Percentiles rank a stretch among this genome's conserved stretches.
Evolutionary conservation across 2,888 invertebrate species (phyloP).

Genomic region (Leptinotarsa rubiginosa): DNA sequence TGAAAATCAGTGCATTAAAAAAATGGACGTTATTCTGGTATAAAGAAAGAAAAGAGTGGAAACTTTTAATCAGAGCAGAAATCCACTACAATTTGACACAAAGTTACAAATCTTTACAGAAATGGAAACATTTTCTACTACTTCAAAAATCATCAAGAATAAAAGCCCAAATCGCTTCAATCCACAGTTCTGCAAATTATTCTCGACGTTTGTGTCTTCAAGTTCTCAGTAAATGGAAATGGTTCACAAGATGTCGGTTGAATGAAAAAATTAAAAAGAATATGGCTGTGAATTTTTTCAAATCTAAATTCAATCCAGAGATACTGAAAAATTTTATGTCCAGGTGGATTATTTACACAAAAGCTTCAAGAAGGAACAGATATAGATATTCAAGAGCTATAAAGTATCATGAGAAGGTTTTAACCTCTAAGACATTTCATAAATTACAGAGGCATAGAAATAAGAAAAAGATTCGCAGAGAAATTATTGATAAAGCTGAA

Average conservation of each 20-base stretch:
- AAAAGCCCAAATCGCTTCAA: slow-evolving; percentile 47
- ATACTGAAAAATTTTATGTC: slow-evolving; percentile 46
- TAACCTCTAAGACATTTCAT: slow-evolving; percentile 34
- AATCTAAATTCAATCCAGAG: slow-evolving; percentile 49
- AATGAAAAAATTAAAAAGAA: slow-evolving; percentile 42
- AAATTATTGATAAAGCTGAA: slow-evolving; percentile 25
- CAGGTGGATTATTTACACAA: slow-evolving; percentile 51
- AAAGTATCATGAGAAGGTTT: slow-evolving; percentile 41
- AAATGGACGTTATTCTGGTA: slow-evolving; percentile 52
- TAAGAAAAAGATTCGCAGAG: slow-evolving; percentile 25
- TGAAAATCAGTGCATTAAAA: slow-evolving; percentile 47
- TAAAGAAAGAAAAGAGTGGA: slow-evolving; percentile 54
- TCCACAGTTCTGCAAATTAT: slow-evolving; percentile 50
- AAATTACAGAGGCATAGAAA: slow-evolving; percentile 32
- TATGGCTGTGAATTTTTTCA: slow-evolving; percentile 50
- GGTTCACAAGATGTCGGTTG: slow-evolving; percentile 42
- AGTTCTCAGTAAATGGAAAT: slow-evolving; percentile 50
- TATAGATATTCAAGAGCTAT: slow-evolving; percentile 33
- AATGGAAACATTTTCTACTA: slow-evolving; percentile 49
- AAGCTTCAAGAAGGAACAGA: slow-evolving; percentile 36
- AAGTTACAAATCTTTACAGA: slow-evolving; percentile 47
- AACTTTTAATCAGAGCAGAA: slow-evolving; percentile 53
- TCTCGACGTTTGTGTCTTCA: slow-evolving; percentile 39
- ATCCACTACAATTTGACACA: slow-evolving; percentile 53
- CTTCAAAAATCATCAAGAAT: slow-evolving; percentile 42